phyloP scores from a whole-genome alignment of 2,113 vertebrate species.

The Eulacestoma nigropectus region DNA sequence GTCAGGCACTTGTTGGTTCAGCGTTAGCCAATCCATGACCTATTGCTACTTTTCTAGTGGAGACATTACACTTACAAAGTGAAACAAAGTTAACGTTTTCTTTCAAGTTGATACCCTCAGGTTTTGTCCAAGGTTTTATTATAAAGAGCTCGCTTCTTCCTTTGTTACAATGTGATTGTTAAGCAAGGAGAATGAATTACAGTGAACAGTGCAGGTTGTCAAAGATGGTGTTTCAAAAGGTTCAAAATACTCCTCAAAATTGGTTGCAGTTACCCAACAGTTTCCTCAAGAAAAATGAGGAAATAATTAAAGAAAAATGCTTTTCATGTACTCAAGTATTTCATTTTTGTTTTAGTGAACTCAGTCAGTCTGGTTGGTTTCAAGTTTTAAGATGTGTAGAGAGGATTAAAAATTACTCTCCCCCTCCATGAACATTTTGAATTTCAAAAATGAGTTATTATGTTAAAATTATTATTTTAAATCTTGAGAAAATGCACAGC shows the following conservation, averaged over 20 bases:
- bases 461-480: neutral
- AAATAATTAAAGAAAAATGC: neutral
- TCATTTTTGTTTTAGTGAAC: neutral
- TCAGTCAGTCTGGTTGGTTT: neutral
- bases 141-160: neutral
- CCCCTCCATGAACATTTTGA: rapidly evolving
- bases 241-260: neutral
- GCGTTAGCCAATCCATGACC: neutral
- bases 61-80: neutral
- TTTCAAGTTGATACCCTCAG: neutral
- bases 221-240: neutral
- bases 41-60: neutral
- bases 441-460: neutral
- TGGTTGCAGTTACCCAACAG: neutral
- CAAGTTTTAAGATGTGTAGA: neutral
- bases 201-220: neutral
- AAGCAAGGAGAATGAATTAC: neutral
- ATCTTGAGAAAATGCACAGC: neutral
- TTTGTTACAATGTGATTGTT: neutral
- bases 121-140: neutral
- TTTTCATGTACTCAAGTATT: neutral
- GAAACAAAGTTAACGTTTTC: neutral
- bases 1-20: neutral
- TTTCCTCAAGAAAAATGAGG: neutral
- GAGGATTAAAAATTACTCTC: neutral